A percentile compares a stretch with the other conserved stretches of the same genome.
These are phyloP conservation scores for Sus scrofa DNA, from an alignment of 2,113 vertebrate genomes.

Conservation along the genomic window DNA sequence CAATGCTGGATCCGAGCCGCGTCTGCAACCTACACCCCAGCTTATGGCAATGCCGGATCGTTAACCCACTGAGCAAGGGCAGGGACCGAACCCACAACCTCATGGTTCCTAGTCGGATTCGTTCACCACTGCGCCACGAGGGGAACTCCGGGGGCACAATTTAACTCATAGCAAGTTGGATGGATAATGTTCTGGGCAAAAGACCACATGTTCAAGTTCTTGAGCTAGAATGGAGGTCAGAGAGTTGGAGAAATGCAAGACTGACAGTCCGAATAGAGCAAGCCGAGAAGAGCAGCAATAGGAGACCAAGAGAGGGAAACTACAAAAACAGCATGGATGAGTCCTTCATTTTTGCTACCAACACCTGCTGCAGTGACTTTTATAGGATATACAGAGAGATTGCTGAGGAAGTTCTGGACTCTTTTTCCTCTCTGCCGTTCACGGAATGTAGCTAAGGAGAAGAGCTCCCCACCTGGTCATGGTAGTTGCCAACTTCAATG, in stretches of 20 bases:
- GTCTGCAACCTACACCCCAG: too few relatives aligned
- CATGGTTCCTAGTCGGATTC: too few relatives aligned
- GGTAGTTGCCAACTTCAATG: constrained; percentile 63
- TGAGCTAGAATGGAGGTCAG: background rate
- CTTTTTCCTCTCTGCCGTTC: constrained; percentile 33
- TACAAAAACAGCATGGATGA: background rate
- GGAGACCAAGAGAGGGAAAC: background rate
- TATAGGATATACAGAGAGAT: background rate
- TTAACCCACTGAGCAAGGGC: too few relatives aligned
- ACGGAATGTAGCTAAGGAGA: constrained; percentile 11
- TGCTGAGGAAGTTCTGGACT: background rate
- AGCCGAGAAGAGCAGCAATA: background rate
- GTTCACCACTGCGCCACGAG: too few relatives aligned
- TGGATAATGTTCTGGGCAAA: background rate
- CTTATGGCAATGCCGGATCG: too few relatives aligned
- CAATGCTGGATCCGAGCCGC: too few relatives aligned
- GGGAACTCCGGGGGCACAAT: too few relatives aligned
- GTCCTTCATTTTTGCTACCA: background rate
- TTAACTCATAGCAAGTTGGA: background rate
- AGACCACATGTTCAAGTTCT: background rate
- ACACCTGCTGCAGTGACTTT: background rate
- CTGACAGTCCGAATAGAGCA: background rate
- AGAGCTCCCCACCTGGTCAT: constrained; percentile 21
- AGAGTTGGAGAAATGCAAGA: background rate
- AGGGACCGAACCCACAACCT: too few relatives aligned